A percentile compares a stretch with the other conserved stretches of the same genome.
Evolutionary conservation across 2,888 invertebrate species (phyloP).

Genomic region (Boloria selene): DNA sequence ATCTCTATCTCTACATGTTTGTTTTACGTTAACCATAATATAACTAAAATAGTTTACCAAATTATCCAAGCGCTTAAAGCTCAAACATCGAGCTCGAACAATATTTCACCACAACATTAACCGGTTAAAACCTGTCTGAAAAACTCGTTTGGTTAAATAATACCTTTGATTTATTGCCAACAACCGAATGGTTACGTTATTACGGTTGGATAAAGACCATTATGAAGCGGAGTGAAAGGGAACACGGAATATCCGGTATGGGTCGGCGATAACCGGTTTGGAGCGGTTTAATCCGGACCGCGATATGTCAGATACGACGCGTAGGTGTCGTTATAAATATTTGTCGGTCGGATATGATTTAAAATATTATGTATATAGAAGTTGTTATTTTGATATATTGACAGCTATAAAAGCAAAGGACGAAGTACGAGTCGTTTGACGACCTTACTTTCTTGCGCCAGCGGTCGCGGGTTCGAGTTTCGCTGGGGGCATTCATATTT

Average conservation of each 20-base stretch:
- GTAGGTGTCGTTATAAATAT: slow-evolving; percentile 18
- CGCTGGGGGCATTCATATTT: no score
- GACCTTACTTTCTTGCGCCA: no score
- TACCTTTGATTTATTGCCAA: slow-evolving; percentile 20
- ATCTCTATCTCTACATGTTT: no score
- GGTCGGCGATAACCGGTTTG: slow-evolving; percentile 48
- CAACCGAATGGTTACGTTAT: slow-evolving; percentile 18
- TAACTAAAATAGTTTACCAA: neutral
- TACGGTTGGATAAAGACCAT: slow-evolving; percentile 20
- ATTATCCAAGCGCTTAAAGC: neutral
- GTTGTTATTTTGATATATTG: no score
- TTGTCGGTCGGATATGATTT: neutral
- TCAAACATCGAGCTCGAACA: neutral
- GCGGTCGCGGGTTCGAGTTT: no score
- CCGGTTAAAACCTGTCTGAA: neutral
- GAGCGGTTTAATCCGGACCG: slow-evolving; percentile 50
- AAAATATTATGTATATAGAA: neutral
- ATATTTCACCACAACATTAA: slow-evolving; percentile 5
- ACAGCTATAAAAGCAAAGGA: no score
- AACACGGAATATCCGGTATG: slow-evolving; percentile 44
- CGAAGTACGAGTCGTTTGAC: no score
- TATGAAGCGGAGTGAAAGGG: slow-evolving; percentile 21
- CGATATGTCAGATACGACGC: slow-evolving; percentile 47
- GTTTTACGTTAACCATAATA: no score
- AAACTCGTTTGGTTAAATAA: slow-evolving; percentile 9